Base-by-base conservation (phyloP, 2,113 vertebrate genomes). In the Neotoma lepida region DNA sequence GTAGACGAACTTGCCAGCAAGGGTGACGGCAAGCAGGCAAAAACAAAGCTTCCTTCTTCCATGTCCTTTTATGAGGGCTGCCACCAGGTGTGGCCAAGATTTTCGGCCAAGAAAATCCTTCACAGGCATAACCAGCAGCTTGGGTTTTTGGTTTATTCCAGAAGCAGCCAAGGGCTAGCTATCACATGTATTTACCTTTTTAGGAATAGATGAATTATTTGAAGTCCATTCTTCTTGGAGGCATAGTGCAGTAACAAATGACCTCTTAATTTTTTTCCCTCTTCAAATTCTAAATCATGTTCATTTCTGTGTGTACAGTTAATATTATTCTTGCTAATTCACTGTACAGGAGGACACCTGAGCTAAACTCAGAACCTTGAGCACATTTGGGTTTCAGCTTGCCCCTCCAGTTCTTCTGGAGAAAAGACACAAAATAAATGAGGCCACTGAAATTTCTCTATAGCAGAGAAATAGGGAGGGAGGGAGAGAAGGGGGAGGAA, bases 261-360 rank as follows among this genome's bases (percentile, higher is more conserved):
- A 96, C 88, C 93, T 96, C 35, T 88, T 64, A 6, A 74, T 84
- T 91, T 24, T 91, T 24, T 61, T 30, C 4, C 8, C 35, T 6
- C 24, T 30, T 82, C 56, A 63, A 6, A 63, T 63, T 61, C 58
- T 58, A 28, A 44, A 33, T 30, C 39, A 30, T 44, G 56, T 90
- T 94, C 28, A 91, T 90, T 93, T 94, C 93, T 74, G 70, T 88
- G 49, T 46, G 81, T 88, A 66, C 2, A 63, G 80, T 90, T 86
- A 66, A 89, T 15, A 76, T 77, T 71, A 91, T 95, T 74, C 41
- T 90, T 74, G 56, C 10, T 80, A 77, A 73, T 88, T 81, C n/a
- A 64, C 4, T 86, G 41, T 81, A 51, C 84, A 12, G 30, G 95
- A 73, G 61, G 70, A 20, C 70, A 64, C 44, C 44, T 58, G 46